A percentile compares a stretch with the other conserved stretches of the same genome.
These are phyloP conservation scores for Pachymerium ferrugineum DNA, from an alignment of 2,888 invertebrate species.

Conservation along the genomic window DNA sequence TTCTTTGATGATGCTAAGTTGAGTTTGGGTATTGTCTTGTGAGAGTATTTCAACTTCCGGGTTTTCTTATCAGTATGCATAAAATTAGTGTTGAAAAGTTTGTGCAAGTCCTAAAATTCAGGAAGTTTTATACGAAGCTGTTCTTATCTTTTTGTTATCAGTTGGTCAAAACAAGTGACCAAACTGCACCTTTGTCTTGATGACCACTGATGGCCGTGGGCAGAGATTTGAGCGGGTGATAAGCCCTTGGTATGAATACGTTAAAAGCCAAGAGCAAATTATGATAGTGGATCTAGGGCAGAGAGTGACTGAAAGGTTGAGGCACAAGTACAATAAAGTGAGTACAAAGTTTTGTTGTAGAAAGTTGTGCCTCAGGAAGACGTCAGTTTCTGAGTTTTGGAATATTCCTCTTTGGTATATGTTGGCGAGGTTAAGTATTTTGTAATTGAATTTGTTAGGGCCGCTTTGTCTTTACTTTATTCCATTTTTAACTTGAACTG, in stretches of 20 bases:
- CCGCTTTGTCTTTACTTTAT: too few relatives aligned
- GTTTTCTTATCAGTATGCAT: slow-evolving; percentile 8
- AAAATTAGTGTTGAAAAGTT: slow-evolving; percentile 27
- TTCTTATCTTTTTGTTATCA: slow-evolving; percentile 27
- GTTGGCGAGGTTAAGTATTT: too few relatives aligned
- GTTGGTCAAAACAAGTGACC: slow-evolving; percentile 22
- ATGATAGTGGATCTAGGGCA: neutral
- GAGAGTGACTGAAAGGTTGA: neutral
- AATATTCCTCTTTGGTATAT: too few relatives aligned
- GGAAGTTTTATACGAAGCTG: slow-evolving; percentile 14
- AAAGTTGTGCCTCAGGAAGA: too few relatives aligned
- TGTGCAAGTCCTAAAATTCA: slow-evolving; percentile 9
- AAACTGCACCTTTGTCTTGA: slow-evolving; percentile 22
- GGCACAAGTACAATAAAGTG: too few relatives aligned
- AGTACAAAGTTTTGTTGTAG: too few relatives aligned
- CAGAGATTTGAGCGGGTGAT: neutral
- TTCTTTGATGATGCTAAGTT: too few relatives aligned
- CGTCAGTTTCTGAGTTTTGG: too few relatives aligned
- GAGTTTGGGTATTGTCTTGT: too few relatives aligned
- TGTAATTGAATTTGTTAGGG: too few relatives aligned
- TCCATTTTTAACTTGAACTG: too few relatives aligned
- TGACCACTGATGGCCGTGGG: slow-evolving; percentile 8
- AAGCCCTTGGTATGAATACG: neutral
- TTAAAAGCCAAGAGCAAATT: slow-evolving; percentile 16
- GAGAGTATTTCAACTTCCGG: neutral